These are phyloP conservation scores for Belonocnema kinseyi DNA, from an alignment of 1,140 invertebrate species.

Conservation along the genomic window DNA sequence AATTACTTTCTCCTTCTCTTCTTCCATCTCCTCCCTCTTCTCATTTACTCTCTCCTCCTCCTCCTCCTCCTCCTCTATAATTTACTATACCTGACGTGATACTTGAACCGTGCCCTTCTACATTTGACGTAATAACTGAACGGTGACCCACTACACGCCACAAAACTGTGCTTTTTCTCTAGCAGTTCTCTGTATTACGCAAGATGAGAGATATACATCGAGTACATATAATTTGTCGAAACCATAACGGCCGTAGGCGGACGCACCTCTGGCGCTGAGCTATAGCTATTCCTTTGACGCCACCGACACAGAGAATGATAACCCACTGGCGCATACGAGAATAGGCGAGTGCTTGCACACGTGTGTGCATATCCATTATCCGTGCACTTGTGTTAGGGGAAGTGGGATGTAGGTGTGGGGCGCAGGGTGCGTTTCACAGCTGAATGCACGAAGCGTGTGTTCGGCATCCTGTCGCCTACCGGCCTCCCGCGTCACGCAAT, in stretches of 20 bases:
- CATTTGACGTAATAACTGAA: too few species aligned
- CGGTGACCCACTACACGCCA: not conserved
- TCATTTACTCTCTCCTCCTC: too few species aligned
- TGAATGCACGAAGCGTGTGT: conserved; percentile 35
- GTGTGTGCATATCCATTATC: conserved; percentile 33
- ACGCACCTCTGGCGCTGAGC: conserved; percentile 1
- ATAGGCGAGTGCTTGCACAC: conserved; percentile 36
- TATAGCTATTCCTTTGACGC: conserved; percentile 27
- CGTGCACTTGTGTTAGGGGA: conserved; percentile 34
- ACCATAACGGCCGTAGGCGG: conserved; percentile 26
- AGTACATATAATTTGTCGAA: conserved; percentile 28
- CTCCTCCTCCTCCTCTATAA: too few species aligned
- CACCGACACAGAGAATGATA: conserved; percentile 32
- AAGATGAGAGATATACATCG: conserved; percentile 15
- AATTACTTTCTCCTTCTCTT: too few species aligned
- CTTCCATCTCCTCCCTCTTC: too few species aligned
- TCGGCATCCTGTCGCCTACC: conserved; percentile 38
- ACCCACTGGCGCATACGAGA: conserved; percentile 27
- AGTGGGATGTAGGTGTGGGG: conserved; percentile 1
- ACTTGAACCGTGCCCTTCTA: too few species aligned
- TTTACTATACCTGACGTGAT: too few species aligned
- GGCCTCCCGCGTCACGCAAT: conserved; percentile 19
- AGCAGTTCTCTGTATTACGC: not conserved
- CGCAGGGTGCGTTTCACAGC: conserved; percentile 44
- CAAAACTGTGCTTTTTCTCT: not conserved